Percentiles rank a stretch among this genome's conserved stretches.
These are phyloP conservation scores for Lasioglossum lativentre DNA, from an alignment of 2,888 invertebrate species.

Conservation along the genomic window DNA sequence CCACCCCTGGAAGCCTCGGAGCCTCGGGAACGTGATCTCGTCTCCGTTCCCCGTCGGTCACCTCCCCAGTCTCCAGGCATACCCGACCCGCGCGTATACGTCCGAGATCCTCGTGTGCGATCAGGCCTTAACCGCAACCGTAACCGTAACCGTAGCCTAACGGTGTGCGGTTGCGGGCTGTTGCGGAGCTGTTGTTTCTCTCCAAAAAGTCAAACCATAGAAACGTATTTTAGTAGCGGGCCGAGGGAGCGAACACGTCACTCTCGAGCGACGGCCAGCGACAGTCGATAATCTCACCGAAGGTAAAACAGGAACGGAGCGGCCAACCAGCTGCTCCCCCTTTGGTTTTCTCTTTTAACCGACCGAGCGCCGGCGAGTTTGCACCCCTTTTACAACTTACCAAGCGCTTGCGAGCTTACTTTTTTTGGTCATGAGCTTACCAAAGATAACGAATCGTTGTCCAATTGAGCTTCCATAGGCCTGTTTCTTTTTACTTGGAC, in stretches of 20 bases:
- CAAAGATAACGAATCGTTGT: conserved; percentile 67
- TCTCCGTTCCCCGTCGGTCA: conserved; percentile 9
- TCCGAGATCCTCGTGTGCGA: background rate
- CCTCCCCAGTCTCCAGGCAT: background rate
- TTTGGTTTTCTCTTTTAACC: conserved; percentile 69
- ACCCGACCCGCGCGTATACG: background rate
- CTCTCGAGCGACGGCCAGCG: conserved; percentile 84
- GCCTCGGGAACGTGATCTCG: conserved; percentile 2
- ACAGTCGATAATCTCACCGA: conserved; percentile 85
- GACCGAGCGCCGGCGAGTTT: conserved; percentile 78
- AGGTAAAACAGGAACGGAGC: conserved; percentile 82
- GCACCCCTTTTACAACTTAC: conserved; percentile 79
- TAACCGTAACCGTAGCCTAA: background rate
- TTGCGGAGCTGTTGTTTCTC: conserved; percentile 32
- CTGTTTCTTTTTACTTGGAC: conserved; percentile 51
- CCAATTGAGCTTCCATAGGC: conserved; percentile 75
- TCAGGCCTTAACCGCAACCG: conserved; percentile 24
- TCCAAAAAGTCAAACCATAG: conserved; percentile 74
- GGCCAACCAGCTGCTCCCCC: conserved; percentile 57
- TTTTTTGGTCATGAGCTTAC: conserved; percentile 73
- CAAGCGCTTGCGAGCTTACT: conserved; percentile 79
- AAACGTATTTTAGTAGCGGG: conserved; percentile 83
- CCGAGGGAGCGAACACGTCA: conserved; percentile 83
- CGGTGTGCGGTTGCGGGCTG: background rate
- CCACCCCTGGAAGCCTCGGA: background rate